phyloP scores from a whole-genome alignment of 2,797 vertebrate species.

The Holocentrus rufus region DNA sequence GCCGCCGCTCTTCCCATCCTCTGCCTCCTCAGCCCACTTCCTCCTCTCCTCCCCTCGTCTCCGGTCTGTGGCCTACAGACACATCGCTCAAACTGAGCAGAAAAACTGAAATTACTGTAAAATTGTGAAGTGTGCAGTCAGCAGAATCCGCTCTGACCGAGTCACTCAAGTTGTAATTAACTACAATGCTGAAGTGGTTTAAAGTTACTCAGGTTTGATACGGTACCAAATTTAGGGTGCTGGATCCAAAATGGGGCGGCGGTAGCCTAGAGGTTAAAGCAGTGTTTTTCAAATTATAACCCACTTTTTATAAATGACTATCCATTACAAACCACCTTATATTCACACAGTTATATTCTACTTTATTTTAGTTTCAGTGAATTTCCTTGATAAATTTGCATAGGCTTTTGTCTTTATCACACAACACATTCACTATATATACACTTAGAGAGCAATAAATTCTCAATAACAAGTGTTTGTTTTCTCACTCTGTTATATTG shows the following conservation, averaged over 20 bases:
- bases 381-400: no score
- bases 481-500: no score
- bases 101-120: constrained; percentile 46
- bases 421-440: no score
- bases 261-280: constrained; percentile 22
- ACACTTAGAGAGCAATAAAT: no score
- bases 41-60: constrained; percentile 28
- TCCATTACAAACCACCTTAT: no score
- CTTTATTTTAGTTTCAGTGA: no score
- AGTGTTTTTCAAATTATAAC: neutral
- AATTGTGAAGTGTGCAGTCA: constrained; percentile 36
- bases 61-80: constrained; percentile 44
- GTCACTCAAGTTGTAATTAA: constrained; percentile 27
- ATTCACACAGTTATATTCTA: no score
- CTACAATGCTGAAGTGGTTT: neutral
- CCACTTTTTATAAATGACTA: no score
- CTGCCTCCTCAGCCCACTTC: constrained; percentile 42
- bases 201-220: neutral
- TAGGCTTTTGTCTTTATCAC: no score
- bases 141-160: constrained; percentile 1
- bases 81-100: constrained; percentile 47
- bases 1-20: constrained; percentile 50
- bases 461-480: no score
- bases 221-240: constrained; percentile 1
- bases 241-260: constrained; percentile 31